These are phyloP conservation scores for Caprella mutica DNA, from an alignment of 2,888 invertebrate species.

Conservation along the genomic window DNA sequence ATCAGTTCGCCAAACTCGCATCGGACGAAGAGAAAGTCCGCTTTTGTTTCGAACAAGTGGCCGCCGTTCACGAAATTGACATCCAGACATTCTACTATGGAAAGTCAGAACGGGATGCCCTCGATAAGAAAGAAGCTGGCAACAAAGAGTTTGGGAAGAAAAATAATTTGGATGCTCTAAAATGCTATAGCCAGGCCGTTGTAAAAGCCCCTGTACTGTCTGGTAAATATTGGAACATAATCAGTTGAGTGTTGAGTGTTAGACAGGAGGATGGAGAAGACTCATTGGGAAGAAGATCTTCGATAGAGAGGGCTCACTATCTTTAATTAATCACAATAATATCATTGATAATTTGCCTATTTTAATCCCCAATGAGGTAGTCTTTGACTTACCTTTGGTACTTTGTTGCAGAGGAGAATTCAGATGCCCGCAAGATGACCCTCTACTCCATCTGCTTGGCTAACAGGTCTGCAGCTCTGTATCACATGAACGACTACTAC, in stretches of 20 bases:
- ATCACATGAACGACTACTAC: constrained; percentile 28
- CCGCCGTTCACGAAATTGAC: constrained; percentile 39
- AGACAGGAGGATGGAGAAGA: no score
- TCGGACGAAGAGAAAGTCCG: constrained; percentile 55
- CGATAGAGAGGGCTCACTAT: no score
- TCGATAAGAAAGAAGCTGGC: constrained; percentile 34
- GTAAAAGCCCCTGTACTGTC: constrained; percentile 33
- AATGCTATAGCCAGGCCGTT: constrained; percentile 34
- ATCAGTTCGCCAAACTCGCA: constrained; percentile 52
- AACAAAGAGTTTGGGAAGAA: constrained; percentile 33
- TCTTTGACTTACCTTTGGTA: no score
- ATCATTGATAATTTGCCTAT: no score
- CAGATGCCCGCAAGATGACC: constrained; percentile 32
- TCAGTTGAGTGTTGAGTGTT: constrained; percentile 34
- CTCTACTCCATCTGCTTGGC: constrained; percentile 32
- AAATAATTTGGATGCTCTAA: constrained; percentile 34
- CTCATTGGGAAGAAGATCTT: no score
- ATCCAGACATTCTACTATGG: constrained; percentile 43
- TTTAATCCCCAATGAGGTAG: no score
- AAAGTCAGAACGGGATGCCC: constrained; percentile 44
- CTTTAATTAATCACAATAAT: no score
- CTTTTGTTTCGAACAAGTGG: constrained; percentile 42
- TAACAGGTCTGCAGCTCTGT: constrained; percentile 30
- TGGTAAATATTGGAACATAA: constrained; percentile 35
- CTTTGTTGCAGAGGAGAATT: constrained; percentile 25